phyloP scores from a whole-genome alignment of 2,888 invertebrate species.

The Stenodema calcarata region DNA sequence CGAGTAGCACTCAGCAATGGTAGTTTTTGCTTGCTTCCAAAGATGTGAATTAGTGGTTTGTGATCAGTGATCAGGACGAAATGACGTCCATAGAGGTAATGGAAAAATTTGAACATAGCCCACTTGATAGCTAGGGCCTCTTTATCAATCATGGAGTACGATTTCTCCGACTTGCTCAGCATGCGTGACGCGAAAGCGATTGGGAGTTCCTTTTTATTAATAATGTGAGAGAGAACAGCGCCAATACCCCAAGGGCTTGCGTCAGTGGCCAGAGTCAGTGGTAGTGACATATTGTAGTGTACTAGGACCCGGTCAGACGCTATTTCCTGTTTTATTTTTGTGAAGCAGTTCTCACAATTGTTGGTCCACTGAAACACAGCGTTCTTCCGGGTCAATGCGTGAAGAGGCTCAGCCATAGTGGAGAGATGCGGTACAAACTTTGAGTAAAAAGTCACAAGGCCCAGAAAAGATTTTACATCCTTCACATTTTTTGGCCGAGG shows the following conservation, averaged over 20 bases:
- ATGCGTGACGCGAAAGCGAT: background rate
- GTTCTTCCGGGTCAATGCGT: background rate
- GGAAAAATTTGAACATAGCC: background rate
- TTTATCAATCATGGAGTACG: background rate
- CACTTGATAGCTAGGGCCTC: background rate
- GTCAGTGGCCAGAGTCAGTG: slow-evolving; percentile 3
- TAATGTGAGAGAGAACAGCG: background rate
- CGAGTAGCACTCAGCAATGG: slow-evolving; percentile 23
- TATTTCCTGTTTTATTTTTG: background rate
- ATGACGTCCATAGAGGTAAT: background rate
- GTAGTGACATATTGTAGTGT: background rate
- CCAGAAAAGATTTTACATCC: background rate
- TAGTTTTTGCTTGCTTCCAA: background rate
- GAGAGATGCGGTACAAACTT: background rate
- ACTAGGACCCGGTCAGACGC: slow-evolving; percentile 5
- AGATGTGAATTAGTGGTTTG: slow-evolving; percentile 43
- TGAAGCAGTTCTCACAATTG: background rate
- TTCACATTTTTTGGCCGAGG: background rate
- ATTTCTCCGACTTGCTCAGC: background rate
- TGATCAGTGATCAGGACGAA: slow-evolving; percentile 33
- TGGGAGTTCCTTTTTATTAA: background rate
- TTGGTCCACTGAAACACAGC: background rate
- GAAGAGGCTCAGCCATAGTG: background rate
- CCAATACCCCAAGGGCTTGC: slow-evolving; percentile 6
- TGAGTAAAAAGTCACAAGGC: background rate